Conservation (phyloP, 2,888 invertebrate genomes). For the Epinotia ramella region DNA sequence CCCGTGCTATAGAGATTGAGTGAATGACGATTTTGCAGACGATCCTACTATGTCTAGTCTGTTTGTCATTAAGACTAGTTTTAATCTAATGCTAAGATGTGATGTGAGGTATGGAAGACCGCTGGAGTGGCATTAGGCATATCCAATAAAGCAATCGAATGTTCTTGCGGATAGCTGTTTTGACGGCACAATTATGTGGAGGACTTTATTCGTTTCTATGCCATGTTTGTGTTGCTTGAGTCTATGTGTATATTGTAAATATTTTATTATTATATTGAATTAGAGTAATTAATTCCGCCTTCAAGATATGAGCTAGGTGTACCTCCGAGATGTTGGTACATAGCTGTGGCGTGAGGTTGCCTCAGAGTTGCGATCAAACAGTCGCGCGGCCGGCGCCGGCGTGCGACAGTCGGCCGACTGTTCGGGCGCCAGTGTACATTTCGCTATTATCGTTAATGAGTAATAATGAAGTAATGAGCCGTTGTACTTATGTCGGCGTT, state of each 20-base stretch:
- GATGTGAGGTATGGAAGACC: constrained; percentile 58
- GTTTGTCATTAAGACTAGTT: constrained; percentile 73
- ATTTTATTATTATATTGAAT: constrained; percentile 68
- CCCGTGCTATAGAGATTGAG: constrained; percentile 44
- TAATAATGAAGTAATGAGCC: constrained; percentile 29
- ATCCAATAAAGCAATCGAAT: constrained; percentile 70
- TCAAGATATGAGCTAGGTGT: constrained; percentile 69
- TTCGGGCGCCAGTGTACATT: constrained; percentile 43
- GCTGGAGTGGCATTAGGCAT: constrained; percentile 65
- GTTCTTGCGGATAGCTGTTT: constrained; percentile 58
- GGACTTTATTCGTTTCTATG: constrained; percentile 54
- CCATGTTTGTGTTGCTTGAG: constrained; percentile 70
- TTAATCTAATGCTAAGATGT: constrained; percentile 52
- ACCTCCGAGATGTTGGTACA: constrained; percentile 56
- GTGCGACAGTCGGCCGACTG: constrained; percentile 47
- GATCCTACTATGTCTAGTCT: constrained; percentile 74
- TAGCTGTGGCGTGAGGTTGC: constrained; percentile 27
- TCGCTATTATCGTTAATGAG: constrained; percentile 33
- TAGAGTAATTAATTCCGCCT: constrained; percentile 74
- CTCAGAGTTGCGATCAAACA: constrained; percentile 16
- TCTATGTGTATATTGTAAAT: constrained; percentile 83
- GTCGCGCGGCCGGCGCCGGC: constrained; percentile 18
- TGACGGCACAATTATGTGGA: constrained; percentile 47
- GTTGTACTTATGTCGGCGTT: constrained; percentile 66
- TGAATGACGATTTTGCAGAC: constrained; percentile 68